Percentiles rank a stretch among this genome's conserved stretches.
phyloP scores from a whole-genome alignment of 2,888 invertebrate species.

The Lottia gigantea region DNA sequence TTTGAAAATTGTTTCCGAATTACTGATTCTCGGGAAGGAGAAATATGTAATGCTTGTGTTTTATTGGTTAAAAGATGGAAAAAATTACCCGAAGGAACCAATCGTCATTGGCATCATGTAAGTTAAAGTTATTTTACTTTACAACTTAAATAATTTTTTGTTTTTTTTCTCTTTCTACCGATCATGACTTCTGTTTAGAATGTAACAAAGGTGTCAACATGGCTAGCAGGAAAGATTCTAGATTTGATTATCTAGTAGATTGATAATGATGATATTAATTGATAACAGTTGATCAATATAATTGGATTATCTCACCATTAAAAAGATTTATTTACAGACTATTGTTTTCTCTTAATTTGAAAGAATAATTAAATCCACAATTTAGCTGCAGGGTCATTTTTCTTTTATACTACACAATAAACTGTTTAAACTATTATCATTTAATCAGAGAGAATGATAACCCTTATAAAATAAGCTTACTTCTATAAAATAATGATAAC shows the following conservation, averaged over 20 bases:
- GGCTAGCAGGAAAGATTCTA: too few species aligned
- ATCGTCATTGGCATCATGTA: conserved; percentile 63
- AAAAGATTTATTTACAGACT: too few species aligned
- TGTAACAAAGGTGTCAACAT: too few species aligned
- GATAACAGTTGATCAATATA: too few species aligned
- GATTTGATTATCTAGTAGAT: too few species aligned
- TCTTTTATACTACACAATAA: neutral
- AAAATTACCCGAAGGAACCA: conserved; percentile 59
- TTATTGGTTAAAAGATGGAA: conserved; percentile 82
- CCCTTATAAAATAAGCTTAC: neutral
- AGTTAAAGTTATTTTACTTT: conserved; percentile 33
- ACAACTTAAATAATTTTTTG: neutral
- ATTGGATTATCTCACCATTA: too few species aligned
- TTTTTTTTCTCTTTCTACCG: too few species aligned
- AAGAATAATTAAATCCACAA: too few species aligned
- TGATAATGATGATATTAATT: too few species aligned
- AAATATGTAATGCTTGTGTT: conserved; percentile 89
- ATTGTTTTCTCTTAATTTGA: too few species aligned
- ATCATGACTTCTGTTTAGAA: too few species aligned
- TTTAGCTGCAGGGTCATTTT: too few species aligned
- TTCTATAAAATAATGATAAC: neutral
- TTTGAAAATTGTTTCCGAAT: conserved; percentile 82
- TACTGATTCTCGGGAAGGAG: conserved; percentile 79
- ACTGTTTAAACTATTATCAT: neutral
- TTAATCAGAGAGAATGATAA: neutral